Conservation (phyloP, 2,888 invertebrate species). For the Cantharis lateralis region DNA sequence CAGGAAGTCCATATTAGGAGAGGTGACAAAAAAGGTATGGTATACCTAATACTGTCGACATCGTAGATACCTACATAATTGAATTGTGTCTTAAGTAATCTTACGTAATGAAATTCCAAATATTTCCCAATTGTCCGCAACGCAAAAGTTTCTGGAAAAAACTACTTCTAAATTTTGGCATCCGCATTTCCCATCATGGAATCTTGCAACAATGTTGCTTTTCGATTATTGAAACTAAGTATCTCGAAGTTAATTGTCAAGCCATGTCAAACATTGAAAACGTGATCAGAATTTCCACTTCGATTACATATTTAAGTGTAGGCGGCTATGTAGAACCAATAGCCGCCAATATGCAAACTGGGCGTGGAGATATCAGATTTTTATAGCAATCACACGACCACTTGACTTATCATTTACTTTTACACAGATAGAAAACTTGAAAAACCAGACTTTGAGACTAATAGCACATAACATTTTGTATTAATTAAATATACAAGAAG, state of each 20-base stretch:
- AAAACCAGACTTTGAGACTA: conserved; percentile 10
- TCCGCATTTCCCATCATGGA: neutral
- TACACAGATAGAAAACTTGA: neutral
- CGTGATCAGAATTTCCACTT: neutral
- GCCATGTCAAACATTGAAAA: neutral
- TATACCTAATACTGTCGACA: neutral
- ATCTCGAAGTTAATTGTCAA: neutral
- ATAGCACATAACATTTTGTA: neutral
- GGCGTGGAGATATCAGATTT: conserved; percentile 48
- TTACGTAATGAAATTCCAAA: neutral
- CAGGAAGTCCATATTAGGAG: neutral
- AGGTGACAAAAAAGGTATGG: neutral
- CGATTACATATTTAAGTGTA: conserved; percentile 36
- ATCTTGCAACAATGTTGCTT: neutral
- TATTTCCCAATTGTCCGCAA: too few relatives aligned
- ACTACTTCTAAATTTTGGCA: neutral
- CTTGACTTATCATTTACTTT: neutral
- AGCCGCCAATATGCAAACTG: conserved; percentile 53
- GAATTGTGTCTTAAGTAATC: neutral
- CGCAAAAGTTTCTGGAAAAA: too few relatives aligned
- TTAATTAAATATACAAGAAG: conserved; percentile 5
- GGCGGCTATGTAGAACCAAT: conserved; percentile 48
- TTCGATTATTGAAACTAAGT: neutral
- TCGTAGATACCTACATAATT: neutral
- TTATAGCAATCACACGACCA: conserved; percentile 9